These are phyloP conservation scores for Tamandua tetradactyla DNA, from an alignment of 2,797 vertebrate species.

Conservation along the genomic window DNA sequence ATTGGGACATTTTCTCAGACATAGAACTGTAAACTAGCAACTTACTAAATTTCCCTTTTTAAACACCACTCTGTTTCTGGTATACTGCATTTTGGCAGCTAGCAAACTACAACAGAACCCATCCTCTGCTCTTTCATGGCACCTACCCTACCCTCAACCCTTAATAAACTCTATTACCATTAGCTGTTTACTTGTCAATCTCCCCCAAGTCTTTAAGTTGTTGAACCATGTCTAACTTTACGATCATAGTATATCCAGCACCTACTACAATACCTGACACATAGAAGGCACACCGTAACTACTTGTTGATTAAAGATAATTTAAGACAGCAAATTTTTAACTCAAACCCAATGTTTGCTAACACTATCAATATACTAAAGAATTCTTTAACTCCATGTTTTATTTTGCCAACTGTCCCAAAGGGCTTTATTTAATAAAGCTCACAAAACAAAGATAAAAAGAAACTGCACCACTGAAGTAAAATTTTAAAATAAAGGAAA, in stretches of 20 bases:
- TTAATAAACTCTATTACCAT: background rate
- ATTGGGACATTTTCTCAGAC: no score
- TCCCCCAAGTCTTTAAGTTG: background rate
- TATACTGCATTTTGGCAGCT: no score
- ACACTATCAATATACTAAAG: background rate
- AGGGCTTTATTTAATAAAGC: background rate
- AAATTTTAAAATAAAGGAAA: slow-evolving; percentile 44
- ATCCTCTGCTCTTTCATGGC: background rate
- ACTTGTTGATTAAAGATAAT: slow-evolving; percentile 39
- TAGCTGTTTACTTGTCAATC: background rate
- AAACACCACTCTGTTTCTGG: no score
- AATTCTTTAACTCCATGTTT: slow-evolving; percentile 23
- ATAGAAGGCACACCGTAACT: background rate
- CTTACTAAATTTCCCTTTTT: no score
- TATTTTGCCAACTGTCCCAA: background rate
- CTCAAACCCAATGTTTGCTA: background rate
- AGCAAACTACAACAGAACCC: no score
- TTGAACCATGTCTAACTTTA: background rate
- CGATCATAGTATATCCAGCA: background rate
- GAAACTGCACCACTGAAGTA: background rate
- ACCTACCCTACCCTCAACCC: background rate
- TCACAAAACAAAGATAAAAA: slow-evolving; percentile 48
- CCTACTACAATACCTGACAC: background rate
- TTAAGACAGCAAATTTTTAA: slow-evolving; percentile 40
- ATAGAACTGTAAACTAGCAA: no score